Evolutionary conservation across 2,113 vertebrate species (phyloP), one percentile per base, ranked within the genome.

Genomic region (Vidua macroura): DNA sequence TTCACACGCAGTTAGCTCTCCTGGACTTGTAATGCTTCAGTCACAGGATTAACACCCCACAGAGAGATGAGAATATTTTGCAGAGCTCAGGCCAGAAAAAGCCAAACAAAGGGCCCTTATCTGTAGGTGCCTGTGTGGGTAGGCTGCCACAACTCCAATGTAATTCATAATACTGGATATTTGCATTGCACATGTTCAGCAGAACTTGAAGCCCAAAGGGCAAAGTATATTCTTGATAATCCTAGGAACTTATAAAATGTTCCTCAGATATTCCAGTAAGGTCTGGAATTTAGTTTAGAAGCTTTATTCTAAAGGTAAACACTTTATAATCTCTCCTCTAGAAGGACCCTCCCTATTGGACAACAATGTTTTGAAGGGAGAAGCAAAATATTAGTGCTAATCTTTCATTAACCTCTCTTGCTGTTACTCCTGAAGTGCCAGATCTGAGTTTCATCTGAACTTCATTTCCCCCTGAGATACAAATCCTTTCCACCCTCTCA

Each of bases 361-460:
- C 30, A 80, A 62, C 46, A 84, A 86, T 9, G 20, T 3, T 59
- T 93, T 48, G 52, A 90, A 52, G 30, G 27, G 22, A 69, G 13
- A 70, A 93, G 62, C 75, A 95, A 90, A 96, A 83, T 62, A 67
- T 39, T 27, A 75, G 39, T 31, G 35, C 11, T 73, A 89, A 91
- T 84, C 67, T 88, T 90, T 83, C 56, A 73, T 94, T 90, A 90
- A 64, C 19, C 51, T 48, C 44, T 93, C 12, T 80, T 90, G 66
- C 30, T 82, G 33, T 67, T 83, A 59, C n/a, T 90, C 28, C 62
- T 73, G 13, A 83, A 70, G 28, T 24, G 43, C 28, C 41, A 70
- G 43, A 43, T 53, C 33, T 69, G 79, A 51, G 33, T 90, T 95
- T 63, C 31, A 68, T 58, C 24, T 79, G n/a, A 74, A 74, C 41